A percentile compares a stretch with the other conserved stretches of the same genome.
Evolutionary conservation across 2,113 vertebrate genomes (phyloP).

Genomic region (Charadrius vociferus): DNA sequence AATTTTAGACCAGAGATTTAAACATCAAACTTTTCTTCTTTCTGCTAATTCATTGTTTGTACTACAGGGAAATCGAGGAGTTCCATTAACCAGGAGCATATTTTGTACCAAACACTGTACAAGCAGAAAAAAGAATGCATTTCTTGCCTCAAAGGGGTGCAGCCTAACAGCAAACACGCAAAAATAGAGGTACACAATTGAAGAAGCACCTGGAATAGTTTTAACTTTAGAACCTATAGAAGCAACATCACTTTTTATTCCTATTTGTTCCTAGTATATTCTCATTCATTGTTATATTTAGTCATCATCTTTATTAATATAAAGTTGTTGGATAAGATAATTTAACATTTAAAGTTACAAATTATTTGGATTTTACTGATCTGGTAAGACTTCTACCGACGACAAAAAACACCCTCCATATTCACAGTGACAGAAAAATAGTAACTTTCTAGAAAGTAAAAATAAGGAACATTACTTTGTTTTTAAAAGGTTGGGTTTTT

Average conservation of each 20-base stretch:
- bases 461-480: neutral
- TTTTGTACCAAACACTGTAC: neutral
- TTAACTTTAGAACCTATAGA: neutral
- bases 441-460: neutral
- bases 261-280: neutral
- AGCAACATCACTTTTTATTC: neutral
- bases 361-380: neutral
- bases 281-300: neutral
- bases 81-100: neutral
- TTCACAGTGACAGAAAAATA: neutral
- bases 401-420: neutral
- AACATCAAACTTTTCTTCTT: neutral
- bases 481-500: neutral
- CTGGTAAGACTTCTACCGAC: neutral
- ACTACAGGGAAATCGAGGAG: neutral
- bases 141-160: neutral
- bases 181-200: neutral
- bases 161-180: neutral
- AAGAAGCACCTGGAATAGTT: neutral
- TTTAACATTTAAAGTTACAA: neutral
- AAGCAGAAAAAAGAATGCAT: neutral
- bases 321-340: neutral
- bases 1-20: neutral
- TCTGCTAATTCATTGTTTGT: neutral
- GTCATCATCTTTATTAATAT: neutral